phyloP scores from a whole-genome alignment of 2,113 vertebrate genomes.

The Coryphaenoides rupestris region DNA sequence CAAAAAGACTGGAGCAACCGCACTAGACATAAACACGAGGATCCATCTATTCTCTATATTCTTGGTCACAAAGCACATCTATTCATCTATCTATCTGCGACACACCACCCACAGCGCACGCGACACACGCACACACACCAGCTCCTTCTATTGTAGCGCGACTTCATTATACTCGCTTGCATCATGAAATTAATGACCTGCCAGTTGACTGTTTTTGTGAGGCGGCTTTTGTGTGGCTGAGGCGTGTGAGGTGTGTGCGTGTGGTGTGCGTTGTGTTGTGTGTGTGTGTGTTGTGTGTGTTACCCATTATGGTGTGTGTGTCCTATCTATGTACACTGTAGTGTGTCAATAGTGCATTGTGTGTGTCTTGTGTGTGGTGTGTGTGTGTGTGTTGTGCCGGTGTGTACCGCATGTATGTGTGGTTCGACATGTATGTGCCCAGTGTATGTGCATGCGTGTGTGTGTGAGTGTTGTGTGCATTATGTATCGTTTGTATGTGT shows the following conservation, averaged over 20 bases:
- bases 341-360: no score
- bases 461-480: slow-evolving; percentile 10
- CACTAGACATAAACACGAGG: slow-evolving; percentile 44
- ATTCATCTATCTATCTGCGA: no score
- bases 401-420: background rate
- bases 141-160: slow-evolving; percentile 38
- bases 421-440: no score
- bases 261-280: background rate
- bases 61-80: slow-evolving; percentile 39
- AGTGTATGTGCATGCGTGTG: background rate
- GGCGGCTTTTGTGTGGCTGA: slow-evolving; percentile 23
- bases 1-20: slow-evolving; percentile 57
- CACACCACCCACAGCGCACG: slow-evolving; percentile 2
- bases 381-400: background rate
- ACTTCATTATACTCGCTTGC: slow-evolving; percentile 49
- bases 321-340: no score
- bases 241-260: slow-evolving; percentile 3
- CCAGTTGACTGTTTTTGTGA: slow-evolving; percentile 61
- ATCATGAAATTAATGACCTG: slow-evolving; percentile 71
- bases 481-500: no score
- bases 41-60: no score
- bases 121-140: background rate
- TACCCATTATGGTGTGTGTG: no score
- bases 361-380: background rate
- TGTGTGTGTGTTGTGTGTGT: background rate